These are phyloP conservation scores for Solenopsis fugax DNA, from an alignment of 1,140 invertebrate species.

Conservation along the genomic window DNA sequence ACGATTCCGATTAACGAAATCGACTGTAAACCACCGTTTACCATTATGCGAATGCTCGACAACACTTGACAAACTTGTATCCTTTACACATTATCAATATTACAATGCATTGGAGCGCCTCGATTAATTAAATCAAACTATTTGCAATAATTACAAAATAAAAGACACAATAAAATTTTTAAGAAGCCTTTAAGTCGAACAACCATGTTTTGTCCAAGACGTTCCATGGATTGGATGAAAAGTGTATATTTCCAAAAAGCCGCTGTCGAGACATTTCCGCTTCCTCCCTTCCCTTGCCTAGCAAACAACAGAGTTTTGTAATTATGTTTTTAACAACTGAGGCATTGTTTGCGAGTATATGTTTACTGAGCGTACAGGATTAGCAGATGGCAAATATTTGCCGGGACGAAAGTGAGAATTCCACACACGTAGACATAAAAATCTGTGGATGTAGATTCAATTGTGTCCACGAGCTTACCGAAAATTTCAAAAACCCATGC, in stretches of 20 bases:
- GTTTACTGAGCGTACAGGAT: slow-evolving; percentile 17
- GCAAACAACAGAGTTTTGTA: slow-evolving; percentile 23
- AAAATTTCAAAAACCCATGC: slow-evolving; percentile 93
- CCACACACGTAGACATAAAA: neutral
- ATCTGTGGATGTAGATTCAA: slow-evolving; percentile 34
- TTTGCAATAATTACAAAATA: neutral
- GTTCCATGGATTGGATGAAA: neutral
- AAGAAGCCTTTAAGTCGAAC: neutral
- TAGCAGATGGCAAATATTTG: slow-evolving; percentile 43
- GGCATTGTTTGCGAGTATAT: slow-evolving; percentile 3
- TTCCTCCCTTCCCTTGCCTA: neutral
- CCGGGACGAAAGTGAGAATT: slow-evolving; percentile 36
- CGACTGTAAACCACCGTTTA: neutral
- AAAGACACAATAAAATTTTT: neutral
- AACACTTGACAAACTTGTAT: neutral
- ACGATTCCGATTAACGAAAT: slow-evolving; percentile 67
- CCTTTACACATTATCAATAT: slow-evolving; percentile 10
- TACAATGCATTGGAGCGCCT: neutral
- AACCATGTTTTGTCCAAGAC: neutral
- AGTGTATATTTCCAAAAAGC: neutral
- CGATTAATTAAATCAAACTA: neutral
- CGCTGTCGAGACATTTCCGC: neutral
- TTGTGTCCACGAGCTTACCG: slow-evolving; percentile 86
- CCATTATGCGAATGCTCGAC: neutral
- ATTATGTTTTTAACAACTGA: slow-evolving; percentile 17